Evolutionary conservation across 64 coral and sea anemone species (phyloP), one percentile per base, ranked within the genome.

Genomic region (Platygyra sinensis): DNA sequence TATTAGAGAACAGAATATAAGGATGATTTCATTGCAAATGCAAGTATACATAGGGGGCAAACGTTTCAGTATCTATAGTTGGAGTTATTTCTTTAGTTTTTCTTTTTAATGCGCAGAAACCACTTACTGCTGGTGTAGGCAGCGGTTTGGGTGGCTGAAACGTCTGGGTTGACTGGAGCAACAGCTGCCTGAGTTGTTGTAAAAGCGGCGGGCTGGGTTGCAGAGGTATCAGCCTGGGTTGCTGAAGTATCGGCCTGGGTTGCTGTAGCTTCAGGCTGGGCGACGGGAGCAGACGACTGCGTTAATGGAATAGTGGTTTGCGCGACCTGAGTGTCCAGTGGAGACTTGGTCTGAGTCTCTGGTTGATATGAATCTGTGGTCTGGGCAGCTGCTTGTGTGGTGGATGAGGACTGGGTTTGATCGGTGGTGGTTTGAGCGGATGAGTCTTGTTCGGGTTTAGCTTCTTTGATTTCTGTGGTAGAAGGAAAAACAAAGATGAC

Each of bases 401-500:
- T 51, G 17, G 81, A 51, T 11, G 81, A 3, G 63, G 62, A 85
- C 39, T 69, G 36, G 62, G 62, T 51, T 29, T 86, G 90, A 5
- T 74, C 57, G 14, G 62, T 18, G 14, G 73, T 25, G 25, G 89
- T 74, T 75, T 67, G 72, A 76, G 52, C 73, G n/a, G 60, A 22
- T 27, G 27, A 20, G 19, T 38, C 73, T n/a, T 27, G 20, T 78
- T 32, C 46, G 11, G 19, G 28, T n/a, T 87, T 63, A 25, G 63
- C 20, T 50, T 28, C 62, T 64, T 85, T 24, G 38, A 52, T 49
- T 72, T 85, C 63, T 69, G 8, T 71, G 16, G 15, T 61, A 1
- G 8, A 61, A 0, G 19, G 18, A 36, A 61, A 80, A 57, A 57
- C n/a, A n/a, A n/a, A n/a, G n/a, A n/a, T n/a, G n/a, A n/a, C n/a